Base-by-base conservation (phyloP, 2,797 vertebrate species). In the Notoglanidium macrostoma region DNA sequence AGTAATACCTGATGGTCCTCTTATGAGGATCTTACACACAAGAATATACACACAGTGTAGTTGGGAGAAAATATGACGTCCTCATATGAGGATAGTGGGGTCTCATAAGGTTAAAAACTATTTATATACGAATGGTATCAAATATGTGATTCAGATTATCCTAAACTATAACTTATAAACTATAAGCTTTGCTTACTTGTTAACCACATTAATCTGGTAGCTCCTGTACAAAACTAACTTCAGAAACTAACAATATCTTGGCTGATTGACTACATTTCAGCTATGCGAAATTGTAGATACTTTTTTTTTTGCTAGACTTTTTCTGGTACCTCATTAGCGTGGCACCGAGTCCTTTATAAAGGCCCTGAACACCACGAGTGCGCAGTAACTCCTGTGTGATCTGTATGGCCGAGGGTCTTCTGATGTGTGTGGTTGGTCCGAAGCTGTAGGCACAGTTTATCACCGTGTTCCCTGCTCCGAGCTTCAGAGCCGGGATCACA, bases 301-400 rank as follows among this genome's bases (percentile, higher is more conserved):
- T 40, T 80, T 14, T 6, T 14, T 6, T 10, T 4, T 40, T 40
- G 40, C 5, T 40, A 17, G 21, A 78, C 51, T 32, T 32, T 61
- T 14, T 61, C 2, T 4, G 10, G 2, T 87, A 96, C 96, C 96
- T 96, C 93, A 97, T 92, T 85, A 97, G 83, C 0, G 96, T 97
- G 89, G 96, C 96, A 26, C 95, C 96, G 2, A 97, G 94, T 21
- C 96, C 96, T 67, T 90, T 95, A 91, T 97, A 97, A 55, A 97
- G 94, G 1, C 96, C 96, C 40, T 92, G 93, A 80, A 97, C 89
- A 55, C 96, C 96, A 87, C 95, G 95, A n/a, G 95, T 96, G 84
- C 90, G 94, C 85, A 97, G 93, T 85, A 97, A 94, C 86, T 96
- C 96, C 86, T 93, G 93, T 59, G 96, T 95, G 90, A 97, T 96